Evolutionary conservation across 2,888 invertebrate species (phyloP), one percentile per base, ranked within the genome.

Genomic region (Ectobius pallidus): DNA sequence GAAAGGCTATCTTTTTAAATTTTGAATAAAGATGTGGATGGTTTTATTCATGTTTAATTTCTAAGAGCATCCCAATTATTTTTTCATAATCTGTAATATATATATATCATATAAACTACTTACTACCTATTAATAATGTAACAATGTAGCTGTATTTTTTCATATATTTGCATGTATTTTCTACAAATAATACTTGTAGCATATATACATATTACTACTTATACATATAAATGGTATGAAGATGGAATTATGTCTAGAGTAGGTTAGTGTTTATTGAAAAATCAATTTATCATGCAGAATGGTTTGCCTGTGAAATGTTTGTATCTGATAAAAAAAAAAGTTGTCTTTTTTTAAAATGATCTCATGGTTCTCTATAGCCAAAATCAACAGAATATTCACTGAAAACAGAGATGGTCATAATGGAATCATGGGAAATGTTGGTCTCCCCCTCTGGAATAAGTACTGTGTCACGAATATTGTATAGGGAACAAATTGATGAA

Each of bases 141-240:
- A 72, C 39, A 52, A 69, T 61, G 72, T 72, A 72, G 72, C 62
- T 72, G 68, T 68, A 71, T 62, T 72, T 72, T 72, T 72, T 72
- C 72, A 69, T 69, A 61, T 72, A 72, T 72, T 69, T 72, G 71
- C 68, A 72, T 72, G 72, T 72, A 63, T 73, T 73, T 73, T 73
- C 70, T 70, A 70, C 73, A 70, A 73, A 70, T 49, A 49, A 65
- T 71, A 55, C 46, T 65, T 73, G 70, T 67, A 70, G 73, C 52
- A 73, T 69, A 69, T 63, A 71, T 71, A 71, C 63, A 63, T 71
- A 63, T 63, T 61, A 63, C 68, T 61, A 70, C 55, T 44, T 70
- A 70, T 70, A 70, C 70, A 70, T 70, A 70, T 70, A 61, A 42
- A 61, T 69, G 69, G 69, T 69, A 55, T 69, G 58, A 70, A 61